Evolutionary conservation across 2,888 invertebrate genomes (phyloP).

Genomic region (Tachina lurida): DNA sequence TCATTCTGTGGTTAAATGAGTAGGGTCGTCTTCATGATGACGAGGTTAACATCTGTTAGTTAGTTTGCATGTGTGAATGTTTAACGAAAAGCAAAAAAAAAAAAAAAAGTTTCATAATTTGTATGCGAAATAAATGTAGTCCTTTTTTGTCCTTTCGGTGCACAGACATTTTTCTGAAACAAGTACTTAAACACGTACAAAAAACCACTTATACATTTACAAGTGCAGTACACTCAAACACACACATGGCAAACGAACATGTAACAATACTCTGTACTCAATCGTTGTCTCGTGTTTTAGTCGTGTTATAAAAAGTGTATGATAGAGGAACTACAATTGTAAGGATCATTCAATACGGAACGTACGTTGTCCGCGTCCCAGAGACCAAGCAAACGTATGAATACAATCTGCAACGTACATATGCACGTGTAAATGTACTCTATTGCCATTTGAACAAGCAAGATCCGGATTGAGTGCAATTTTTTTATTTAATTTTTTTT

Average conservation of each 20-base stretch:
- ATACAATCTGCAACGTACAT: slow-evolving; percentile 38
- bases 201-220: slow-evolving; percentile 65
- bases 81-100: background rate
- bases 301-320: slow-evolving; percentile 48
- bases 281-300: slow-evolving; percentile 53
- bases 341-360: slow-evolving; percentile 58
- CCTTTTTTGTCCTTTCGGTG: background rate
- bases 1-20: slow-evolving; percentile 65
- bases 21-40: slow-evolving; percentile 56
- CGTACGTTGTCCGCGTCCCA: slow-evolving; percentile 5
- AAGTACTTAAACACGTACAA: slow-evolving; percentile 70
- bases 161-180: slow-evolving; percentile 61
- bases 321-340: slow-evolving; percentile 30
- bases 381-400: slow-evolving; percentile 23
- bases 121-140: slow-evolving; percentile 43
- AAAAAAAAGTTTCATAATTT: slow-evolving; percentile 42
- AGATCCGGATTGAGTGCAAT: slow-evolving; percentile 60
- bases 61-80: slow-evolving; percentile 34
- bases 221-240: slow-evolving; percentile 1
- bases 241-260: background rate
- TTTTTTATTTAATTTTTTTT: slow-evolving; percentile 31
- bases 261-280: slow-evolving; percentile 49
- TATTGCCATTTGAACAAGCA: slow-evolving; percentile 64
- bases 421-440: slow-evolving; percentile 67
- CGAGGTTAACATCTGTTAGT: slow-evolving; percentile 52